phyloP scores from a whole-genome alignment of 2,113 vertebrate genomes.

The Aix galericulata region DNA sequence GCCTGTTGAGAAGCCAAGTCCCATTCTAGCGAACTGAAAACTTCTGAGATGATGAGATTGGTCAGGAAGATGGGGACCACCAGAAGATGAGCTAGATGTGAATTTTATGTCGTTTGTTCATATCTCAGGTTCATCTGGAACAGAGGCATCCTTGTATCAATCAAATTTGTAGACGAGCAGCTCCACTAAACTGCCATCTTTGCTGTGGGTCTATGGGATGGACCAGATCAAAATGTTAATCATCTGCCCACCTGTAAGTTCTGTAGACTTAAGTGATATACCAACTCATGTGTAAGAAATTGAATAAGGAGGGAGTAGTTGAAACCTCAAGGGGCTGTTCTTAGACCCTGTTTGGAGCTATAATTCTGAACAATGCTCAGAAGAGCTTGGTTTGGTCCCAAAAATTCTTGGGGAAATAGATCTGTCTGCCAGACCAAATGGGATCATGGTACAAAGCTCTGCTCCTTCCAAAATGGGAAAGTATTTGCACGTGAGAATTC shows the following conservation, averaged over 20 bases:
- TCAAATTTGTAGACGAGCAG: not conserved
- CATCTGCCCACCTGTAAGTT: not conserved
- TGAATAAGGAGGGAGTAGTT: not conserved
- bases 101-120: not conserved
- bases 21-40: not conserved
- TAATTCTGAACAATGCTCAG: not conserved
- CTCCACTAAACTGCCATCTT: not conserved
- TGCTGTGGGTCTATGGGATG: not conserved
- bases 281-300: not conserved
- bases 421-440: not conserved
- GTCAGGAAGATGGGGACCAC: not conserved
- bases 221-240: not conserved
- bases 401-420: not conserved
- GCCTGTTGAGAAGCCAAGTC: not conserved
- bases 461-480: not conserved
- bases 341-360: not conserved
- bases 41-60: not conserved
- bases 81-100: not conserved
- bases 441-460: not conserved
- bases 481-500: not conserved
- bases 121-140: not conserved
- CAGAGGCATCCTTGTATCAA: not conserved
- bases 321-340: not conserved
- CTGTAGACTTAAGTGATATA: not conserved
- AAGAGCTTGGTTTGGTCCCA: not conserved